Percentiles rank a stretch among this genome's conserved stretches.
Conservation (phyloP, 1,140 invertebrate species). For the Littorina saxatilis region DNA sequence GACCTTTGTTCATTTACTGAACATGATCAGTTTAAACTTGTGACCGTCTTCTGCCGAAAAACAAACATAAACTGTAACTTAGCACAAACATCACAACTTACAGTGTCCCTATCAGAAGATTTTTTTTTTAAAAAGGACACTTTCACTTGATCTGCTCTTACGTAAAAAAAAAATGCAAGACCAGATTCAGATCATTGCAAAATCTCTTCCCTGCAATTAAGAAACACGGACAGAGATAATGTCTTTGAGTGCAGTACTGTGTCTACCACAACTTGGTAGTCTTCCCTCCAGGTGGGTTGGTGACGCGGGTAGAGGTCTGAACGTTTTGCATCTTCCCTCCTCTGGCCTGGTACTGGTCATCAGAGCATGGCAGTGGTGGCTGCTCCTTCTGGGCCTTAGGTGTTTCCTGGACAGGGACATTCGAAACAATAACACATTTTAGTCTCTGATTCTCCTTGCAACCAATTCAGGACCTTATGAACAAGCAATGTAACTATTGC, state of each 20-base stretch:
- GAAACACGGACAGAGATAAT: neutral
- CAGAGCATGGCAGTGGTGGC: slow-evolving; percentile 50
- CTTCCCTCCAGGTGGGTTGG: slow-evolving; percentile 41
- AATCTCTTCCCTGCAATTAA: neutral
- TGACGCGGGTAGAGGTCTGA: slow-evolving; percentile 38
- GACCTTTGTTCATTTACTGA: too few relatives aligned
- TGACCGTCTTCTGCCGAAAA: too few relatives aligned
- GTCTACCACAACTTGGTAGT: slow-evolving; percentile 43
- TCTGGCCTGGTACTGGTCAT: slow-evolving; percentile 25
- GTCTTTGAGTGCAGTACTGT: neutral
- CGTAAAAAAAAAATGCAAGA: too few relatives aligned
- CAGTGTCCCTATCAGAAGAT: neutral
- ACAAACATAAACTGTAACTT: neutral
- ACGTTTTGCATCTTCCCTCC: slow-evolving; percentile 42
- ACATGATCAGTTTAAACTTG: too few relatives aligned
- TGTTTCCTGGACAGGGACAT: slow-evolving; percentile 78
- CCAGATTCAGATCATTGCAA: neutral
- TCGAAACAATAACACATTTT: too few relatives aligned
- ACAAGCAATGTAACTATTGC: too few relatives aligned
- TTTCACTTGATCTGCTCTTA: too few relatives aligned
- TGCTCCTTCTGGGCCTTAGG: slow-evolving; percentile 79
- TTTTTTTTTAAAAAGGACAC: too few relatives aligned
- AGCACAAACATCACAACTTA: neutral
- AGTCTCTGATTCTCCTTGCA: too few relatives aligned
- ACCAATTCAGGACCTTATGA: too few relatives aligned